A percentile compares a stretch with the other conserved stretches of the same genome.
phyloP scores from a whole-genome alignment of 2,797 vertebrate species.

The Sorex maritimensis region DNA sequence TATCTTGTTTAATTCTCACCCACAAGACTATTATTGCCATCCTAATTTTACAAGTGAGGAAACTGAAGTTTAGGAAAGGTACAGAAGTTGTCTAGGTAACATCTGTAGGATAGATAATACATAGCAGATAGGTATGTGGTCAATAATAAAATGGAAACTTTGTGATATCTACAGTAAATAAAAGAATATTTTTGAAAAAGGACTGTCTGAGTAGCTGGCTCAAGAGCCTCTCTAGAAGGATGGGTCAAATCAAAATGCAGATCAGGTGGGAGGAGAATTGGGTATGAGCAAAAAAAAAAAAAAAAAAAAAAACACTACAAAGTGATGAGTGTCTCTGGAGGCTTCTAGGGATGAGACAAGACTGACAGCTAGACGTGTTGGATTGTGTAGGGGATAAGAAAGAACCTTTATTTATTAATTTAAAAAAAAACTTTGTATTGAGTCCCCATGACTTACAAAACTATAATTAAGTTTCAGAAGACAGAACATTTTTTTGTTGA shows the following conservation, averaged over 20 bases:
- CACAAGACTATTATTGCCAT: background rate
- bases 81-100: background rate
- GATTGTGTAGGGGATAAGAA: background rate
- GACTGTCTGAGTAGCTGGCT: background rate
- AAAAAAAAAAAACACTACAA: background rate
- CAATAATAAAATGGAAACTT: background rate
- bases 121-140: too few relatives aligned
- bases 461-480: too few relatives aligned
- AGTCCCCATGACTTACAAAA: too few relatives aligned
- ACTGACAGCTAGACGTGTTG: rapidly evolving
- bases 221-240: background rate
- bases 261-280: background rate
- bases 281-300: background rate
- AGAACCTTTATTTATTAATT: background rate
- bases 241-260: background rate
- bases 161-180: background rate
- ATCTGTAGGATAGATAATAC: too few relatives aligned
- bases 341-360: background rate
- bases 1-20: conserved; percentile 38
- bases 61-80: conserved; percentile 12
- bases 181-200: conserved; percentile 19
- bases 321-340: background rate
- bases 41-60: conserved; percentile 35
- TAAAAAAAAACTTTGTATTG: too few relatives aligned
- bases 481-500: background rate